Base-by-base conservation (phyloP, 1,140 invertebrate genomes). In the Drosophila athabasca region DNA sequence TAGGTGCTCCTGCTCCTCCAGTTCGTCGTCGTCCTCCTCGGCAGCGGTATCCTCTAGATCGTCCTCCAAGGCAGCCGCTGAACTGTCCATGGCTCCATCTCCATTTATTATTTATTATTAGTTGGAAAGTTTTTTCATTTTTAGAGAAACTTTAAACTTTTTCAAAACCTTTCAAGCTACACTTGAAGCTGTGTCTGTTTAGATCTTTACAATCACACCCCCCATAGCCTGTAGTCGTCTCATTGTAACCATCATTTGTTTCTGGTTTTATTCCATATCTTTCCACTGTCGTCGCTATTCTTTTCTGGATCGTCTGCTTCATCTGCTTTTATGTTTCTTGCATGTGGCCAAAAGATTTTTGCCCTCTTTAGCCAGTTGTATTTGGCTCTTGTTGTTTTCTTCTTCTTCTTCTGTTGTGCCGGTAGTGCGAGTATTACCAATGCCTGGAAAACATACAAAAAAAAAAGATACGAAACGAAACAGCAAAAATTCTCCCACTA, bases 271-370 rank as follows among this genome's bases (percentile, higher is more conserved):
- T 5, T 5, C 11, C 35, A 13, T 5, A 39, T 39, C 35, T 39
- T 11, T 13, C 52, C 51, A 69, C 51, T 71, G 46, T 58, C 31
- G 46, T 58, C 31, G 0, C 39, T 29, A 2, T 4, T 39, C 13
- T 51, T 43, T 19, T n/a, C 11, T 19, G 35, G 0, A 13, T 15
- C 45, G 51, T 60, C 45, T 15, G 22, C 41, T 65, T 24, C 48
- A 19, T 29, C 43, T 9, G 61, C 31, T 24, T 68, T 48, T 49
- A 19, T 24, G 59, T 49, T 55, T 62, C 72, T 87, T 76, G 81
- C 77, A 77, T 87, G 81, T 69, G 81, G 70, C 76, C 81, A 84
- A 84, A 85, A 76, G 82, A 80, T 74, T 79, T 80, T 83, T 77
- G 65, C 58, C 79, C 66, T 69, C 66, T 69, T 69, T 69, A 58